Evolutionary conservation across 2,797 vertebrate species (phyloP).

Genomic region (Protosalanx chinensis): DNA sequence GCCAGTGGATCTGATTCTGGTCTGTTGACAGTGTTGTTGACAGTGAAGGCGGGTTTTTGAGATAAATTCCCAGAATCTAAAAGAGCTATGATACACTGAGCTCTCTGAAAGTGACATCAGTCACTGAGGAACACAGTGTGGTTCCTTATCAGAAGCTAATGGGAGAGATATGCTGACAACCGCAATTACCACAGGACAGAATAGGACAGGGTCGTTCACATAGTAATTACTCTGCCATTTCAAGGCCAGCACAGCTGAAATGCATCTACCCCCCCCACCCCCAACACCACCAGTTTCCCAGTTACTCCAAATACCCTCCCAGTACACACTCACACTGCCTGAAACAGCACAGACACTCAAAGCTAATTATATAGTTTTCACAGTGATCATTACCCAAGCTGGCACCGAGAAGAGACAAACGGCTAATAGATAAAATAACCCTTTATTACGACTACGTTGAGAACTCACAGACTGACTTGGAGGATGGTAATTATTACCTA

Average conservation of each 20-base stretch:
- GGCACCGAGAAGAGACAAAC: neutral
- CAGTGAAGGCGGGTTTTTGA: neutral
- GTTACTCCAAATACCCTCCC: neutral
- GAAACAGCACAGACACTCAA: neutral
- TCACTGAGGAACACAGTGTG: conserved; percentile 60
- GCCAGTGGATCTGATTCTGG: neutral
- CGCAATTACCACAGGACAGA: conserved; percentile 77
- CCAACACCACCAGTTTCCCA: neutral
- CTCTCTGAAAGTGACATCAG: conserved; percentile 55
- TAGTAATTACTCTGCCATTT: conserved; percentile 78
- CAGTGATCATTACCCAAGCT: neutral
- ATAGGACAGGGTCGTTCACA: conserved; percentile 64
- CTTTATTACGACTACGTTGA: too few relatives aligned
- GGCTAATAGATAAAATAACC: neutral
- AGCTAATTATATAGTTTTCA: neutral
- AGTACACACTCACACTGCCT: neutral
- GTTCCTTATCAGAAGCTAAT: conserved; percentile 80
- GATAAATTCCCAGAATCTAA: neutral
- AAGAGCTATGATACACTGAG: conserved; percentile 19
- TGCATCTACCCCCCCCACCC: conserved; percentile 44
- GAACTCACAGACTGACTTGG: too few relatives aligned
- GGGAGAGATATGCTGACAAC: conserved; percentile 79
- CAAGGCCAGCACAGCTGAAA: conserved; percentile 65
- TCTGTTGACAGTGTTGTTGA: neutral
- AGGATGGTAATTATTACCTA: too few relatives aligned